A percentile compares a stretch with the other conserved stretches of the same genome.
These are phyloP conservation scores for Pelosia muscerda DNA, from an alignment of 2,888 invertebrate genomes.

Conservation along the genomic window DNA sequence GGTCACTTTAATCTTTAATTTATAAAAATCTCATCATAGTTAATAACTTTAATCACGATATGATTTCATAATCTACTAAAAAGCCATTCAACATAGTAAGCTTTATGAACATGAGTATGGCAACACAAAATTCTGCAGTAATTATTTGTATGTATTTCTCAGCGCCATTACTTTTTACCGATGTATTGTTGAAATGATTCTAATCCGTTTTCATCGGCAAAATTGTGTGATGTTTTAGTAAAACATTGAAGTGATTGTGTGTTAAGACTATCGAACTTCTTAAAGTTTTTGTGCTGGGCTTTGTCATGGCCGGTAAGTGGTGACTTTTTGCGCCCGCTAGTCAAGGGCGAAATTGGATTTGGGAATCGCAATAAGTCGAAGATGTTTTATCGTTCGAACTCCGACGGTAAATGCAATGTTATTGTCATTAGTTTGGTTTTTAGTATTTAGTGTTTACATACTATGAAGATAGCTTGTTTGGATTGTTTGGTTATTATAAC, in stretches of 20 bases:
- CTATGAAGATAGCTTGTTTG: conserved; percentile 74
- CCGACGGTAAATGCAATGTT: conserved; percentile 87
- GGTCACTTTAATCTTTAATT: too few relatives aligned
- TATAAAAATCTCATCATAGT: background rate
- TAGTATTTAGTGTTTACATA: conserved; percentile 81
- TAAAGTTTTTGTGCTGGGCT: conserved; percentile 87
- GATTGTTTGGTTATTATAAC: conserved; percentile 81
- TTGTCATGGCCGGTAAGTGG: conserved; percentile 94
- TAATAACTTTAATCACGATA: background rate
- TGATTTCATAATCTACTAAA: background rate
- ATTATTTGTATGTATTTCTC: conserved; percentile 84
- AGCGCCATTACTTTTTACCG: conserved; percentile 87
- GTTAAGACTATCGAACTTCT: conserved; percentile 84
- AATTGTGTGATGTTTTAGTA: conserved; percentile 86
- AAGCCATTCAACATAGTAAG: background rate
- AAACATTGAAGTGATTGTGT: conserved; percentile 84
- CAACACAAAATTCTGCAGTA: conserved; percentile 81
- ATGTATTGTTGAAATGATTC: conserved; percentile 87
- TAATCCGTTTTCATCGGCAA: conserved; percentile 87
- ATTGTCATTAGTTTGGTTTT: conserved; percentile 85
- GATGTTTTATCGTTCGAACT: conserved; percentile 88
- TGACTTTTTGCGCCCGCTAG: conserved; percentile 86
- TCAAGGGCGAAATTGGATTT: conserved; percentile 87
- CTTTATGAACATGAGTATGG: conserved; percentile 55
- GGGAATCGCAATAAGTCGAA: conserved; percentile 86